Conservation (phyloP, 1,140 invertebrate species). For the Alviniconcha marisindica region DNA sequence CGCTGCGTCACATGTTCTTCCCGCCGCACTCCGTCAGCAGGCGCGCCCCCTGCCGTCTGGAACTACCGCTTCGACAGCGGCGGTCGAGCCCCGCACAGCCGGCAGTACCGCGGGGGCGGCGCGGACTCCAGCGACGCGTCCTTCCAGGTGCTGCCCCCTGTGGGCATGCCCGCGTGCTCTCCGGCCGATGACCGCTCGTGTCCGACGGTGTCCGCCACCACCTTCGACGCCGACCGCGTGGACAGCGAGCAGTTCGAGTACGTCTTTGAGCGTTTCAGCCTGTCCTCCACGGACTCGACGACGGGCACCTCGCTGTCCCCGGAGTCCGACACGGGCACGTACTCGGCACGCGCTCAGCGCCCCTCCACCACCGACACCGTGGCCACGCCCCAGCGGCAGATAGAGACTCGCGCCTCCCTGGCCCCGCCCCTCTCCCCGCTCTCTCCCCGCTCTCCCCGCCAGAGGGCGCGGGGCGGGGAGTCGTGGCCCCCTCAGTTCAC, state of each 20-base stretch:
- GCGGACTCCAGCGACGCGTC: background rate
- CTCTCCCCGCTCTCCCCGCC: conserved; percentile 6
- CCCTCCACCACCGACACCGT: conserved; percentile 25
- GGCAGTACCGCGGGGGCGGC: background rate
- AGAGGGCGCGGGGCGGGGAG: background rate
- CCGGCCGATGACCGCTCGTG: background rate
- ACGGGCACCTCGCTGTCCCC: too few relatives aligned
- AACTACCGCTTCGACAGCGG: conserved; percentile 19
- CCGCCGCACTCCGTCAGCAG: conserved; percentile 21
- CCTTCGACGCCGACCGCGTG: conserved; percentile 27
- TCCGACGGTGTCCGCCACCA: background rate
- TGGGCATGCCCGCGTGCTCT: background rate
- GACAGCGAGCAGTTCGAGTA: conserved; percentile 22
- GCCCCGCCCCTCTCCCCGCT: background rate
- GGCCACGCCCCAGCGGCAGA: background rate
- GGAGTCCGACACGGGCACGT: conserved; percentile 9
- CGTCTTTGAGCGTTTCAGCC: conserved; percentile 12
- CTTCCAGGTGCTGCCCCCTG: background rate
- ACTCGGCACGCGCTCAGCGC: conserved; percentile 10
- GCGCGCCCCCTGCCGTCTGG: background rate
- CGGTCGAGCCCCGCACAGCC: background rate
- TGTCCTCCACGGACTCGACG: background rate
- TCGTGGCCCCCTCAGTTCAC: conserved; percentile 27
- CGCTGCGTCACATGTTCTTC: background rate
- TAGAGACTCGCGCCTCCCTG: conserved; percentile 15